Evolutionary conservation across 1,140 invertebrate genomes (phyloP).

Genomic region (Drosophila lacertosa): DNA sequence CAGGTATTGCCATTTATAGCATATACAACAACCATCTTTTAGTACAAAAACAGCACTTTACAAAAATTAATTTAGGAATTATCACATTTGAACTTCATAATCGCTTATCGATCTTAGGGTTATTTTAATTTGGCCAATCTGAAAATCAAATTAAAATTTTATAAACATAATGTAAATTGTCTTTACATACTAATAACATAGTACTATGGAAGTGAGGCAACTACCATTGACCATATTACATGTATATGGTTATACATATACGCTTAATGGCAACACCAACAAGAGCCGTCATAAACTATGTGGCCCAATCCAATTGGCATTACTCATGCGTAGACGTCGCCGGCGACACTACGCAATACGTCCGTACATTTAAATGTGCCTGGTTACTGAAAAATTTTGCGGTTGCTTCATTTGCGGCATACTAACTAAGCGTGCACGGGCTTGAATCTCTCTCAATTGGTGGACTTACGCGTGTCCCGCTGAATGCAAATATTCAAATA

Average conservation of each 20-base stretch:
- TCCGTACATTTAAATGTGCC: conserved; percentile 62
- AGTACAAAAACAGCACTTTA: too few species aligned
- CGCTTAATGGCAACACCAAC: conserved; percentile 46
- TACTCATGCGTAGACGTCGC: conserved; percentile 65
- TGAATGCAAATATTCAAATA: conserved; percentile 1
- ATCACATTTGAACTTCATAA: too few species aligned
- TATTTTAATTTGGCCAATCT: too few species aligned
- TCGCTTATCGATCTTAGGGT: too few species aligned
- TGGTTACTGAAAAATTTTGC: conserved; percentile 49
- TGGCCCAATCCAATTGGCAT: conserved; percentile 57
- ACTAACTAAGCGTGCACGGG: conserved; percentile 27
- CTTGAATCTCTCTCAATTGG: background rate
- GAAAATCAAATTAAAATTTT: background rate
- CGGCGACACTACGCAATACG: conserved; percentile 66
- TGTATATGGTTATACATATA: background rate
- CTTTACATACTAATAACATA: too few species aligned
- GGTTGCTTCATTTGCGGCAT: conserved; percentile 54
- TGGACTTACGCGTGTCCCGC: conserved; percentile 21
- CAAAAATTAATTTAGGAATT: too few species aligned
- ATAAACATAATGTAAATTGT: too few species aligned
- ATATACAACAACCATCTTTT: too few species aligned
- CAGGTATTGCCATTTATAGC: too few species aligned
- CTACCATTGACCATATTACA: conserved; percentile 43
- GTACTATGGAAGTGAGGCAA: conserved; percentile 32
- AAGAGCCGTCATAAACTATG: conserved; percentile 28